These are phyloP conservation scores for Canis aureus DNA, from an alignment of 2,113 vertebrate genomes.

Conservation along the genomic window DNA sequence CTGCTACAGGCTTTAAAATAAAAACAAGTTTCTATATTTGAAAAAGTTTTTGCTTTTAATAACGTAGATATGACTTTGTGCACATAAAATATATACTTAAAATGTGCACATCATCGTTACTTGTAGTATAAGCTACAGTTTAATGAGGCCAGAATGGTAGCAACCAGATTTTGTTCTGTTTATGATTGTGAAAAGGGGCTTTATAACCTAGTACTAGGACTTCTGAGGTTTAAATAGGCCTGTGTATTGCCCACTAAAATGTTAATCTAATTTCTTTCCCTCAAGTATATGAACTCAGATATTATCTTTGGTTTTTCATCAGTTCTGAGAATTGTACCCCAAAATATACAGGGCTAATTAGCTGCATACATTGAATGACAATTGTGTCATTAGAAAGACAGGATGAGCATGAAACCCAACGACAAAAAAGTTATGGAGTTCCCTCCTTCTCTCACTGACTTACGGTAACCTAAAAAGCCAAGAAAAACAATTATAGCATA, in stretches of 20 bases:
- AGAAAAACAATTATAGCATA: neutral
- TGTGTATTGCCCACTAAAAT: neutral
- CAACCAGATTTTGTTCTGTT: neutral
- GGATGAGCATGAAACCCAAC: neutral
- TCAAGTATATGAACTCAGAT: slow-evolving; percentile 4
- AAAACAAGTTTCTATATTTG: neutral
- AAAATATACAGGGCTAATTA: neutral
- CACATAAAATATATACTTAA: neutral
- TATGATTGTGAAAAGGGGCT: neutral
- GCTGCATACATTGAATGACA: neutral
- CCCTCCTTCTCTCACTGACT: neutral
- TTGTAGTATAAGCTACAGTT: neutral
- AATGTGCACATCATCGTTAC: neutral
- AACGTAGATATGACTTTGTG: neutral
- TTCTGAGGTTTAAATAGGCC: neutral
- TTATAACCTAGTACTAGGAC: neutral
- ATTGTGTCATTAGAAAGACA: neutral
- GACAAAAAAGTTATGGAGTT: neutral
- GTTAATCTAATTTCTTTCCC: neutral
- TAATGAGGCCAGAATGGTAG: neutral
- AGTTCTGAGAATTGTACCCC: neutral
- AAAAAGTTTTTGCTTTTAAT: neutral
- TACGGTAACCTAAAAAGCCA: neutral
- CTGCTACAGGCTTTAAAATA: neutral
- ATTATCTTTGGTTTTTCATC: slow-evolving; percentile 17